phyloP scores from a whole-genome alignment of 2,797 vertebrate species.

The Falco novaeseelandiae region DNA sequence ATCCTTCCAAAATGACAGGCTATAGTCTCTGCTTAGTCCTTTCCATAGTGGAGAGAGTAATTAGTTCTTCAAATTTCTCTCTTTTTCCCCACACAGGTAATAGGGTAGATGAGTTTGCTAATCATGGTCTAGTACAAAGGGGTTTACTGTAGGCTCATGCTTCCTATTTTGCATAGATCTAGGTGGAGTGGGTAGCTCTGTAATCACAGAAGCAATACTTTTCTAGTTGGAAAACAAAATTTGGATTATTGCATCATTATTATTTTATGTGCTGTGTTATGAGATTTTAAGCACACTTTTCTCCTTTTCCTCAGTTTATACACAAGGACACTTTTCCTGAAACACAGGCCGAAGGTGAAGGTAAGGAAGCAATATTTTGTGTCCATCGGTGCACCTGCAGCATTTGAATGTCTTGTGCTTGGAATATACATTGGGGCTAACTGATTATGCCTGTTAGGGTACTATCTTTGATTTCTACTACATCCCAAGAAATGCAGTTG shows the following conservation, averaged over 20 bases:
- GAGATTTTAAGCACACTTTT: not conserved
- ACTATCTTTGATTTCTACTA: not conserved
- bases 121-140: not conserved
- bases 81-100: not conserved
- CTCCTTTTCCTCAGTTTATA: slow-evolving; percentile 84
- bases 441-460: not conserved
- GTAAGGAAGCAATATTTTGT: slow-evolving; percentile 71
- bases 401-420: not conserved
- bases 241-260: not conserved
- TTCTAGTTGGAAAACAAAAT: not conserved
- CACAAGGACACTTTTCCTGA: slow-evolving; percentile 95
- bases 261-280: not conserved
- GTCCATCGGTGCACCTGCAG: not conserved
- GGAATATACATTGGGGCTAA: not conserved
- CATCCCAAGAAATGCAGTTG: not conserved
- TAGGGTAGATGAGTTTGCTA: not conserved
- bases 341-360: slow-evolving; percentile 93
- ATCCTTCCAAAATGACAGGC: not conserved
- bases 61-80: not conserved
- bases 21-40: not conserved
- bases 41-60: not conserved
- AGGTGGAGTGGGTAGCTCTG: not conserved
- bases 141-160: not conserved
- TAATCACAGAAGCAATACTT: not conserved
- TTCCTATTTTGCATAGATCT: not conserved